Evolutionary conservation across 92 coral and sea anemone genomes (phyloP).

Genomic region (Epizoanthus rinbou): DNA sequence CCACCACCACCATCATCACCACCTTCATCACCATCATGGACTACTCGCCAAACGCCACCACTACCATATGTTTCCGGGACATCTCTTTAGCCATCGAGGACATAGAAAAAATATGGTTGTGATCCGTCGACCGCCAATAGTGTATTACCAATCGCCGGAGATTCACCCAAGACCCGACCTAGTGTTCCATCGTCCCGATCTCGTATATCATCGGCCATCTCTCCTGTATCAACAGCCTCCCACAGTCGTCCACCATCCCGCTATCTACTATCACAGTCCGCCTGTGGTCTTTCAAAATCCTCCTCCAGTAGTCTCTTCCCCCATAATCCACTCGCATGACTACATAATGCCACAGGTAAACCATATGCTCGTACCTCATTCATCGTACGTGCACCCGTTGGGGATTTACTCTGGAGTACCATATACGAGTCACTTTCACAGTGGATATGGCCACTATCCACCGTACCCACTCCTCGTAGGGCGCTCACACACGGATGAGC

Average conservation of each 20-base stretch:
- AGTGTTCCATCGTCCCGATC: slow-evolving; percentile 67
- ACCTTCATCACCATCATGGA: slow-evolving; percentile 53
- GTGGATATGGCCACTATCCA: slow-evolving; percentile 9
- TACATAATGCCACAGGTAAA: slow-evolving; percentile 50
- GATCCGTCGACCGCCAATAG: slow-evolving; percentile 68
- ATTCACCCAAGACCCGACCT: slow-evolving; percentile 62
- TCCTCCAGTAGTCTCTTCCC: slow-evolving; percentile 55
- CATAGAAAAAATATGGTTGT: slow-evolving; percentile 61
- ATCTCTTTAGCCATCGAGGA: slow-evolving; percentile 51
- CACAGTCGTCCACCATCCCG: slow-evolving; percentile 69
- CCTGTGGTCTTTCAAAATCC: slow-evolving; percentile 74
- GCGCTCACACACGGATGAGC: background rate
- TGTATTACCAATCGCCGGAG: slow-evolving; percentile 64
- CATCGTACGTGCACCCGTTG: slow-evolving; percentile 53
- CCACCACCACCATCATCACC: slow-evolving; percentile 45
- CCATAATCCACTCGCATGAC: slow-evolving; percentile 55
- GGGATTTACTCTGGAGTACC: slow-evolving; percentile 58
- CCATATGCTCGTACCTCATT: slow-evolving; percentile 52
- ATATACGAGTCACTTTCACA: slow-evolving; percentile 17
- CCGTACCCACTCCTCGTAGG: slow-evolving; percentile 3
- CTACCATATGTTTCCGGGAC: slow-evolving; percentile 16
- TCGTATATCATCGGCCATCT: slow-evolving; percentile 67
- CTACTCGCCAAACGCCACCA: slow-evolving; percentile 27
- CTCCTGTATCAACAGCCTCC: slow-evolving; percentile 72
- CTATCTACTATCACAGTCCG: slow-evolving; percentile 65